A percentile compares a stretch with the other conserved stretches of the same genome.
phyloP scores from a whole-genome alignment of 2,888 invertebrate species.

The Eupithecia dodoneata region DNA sequence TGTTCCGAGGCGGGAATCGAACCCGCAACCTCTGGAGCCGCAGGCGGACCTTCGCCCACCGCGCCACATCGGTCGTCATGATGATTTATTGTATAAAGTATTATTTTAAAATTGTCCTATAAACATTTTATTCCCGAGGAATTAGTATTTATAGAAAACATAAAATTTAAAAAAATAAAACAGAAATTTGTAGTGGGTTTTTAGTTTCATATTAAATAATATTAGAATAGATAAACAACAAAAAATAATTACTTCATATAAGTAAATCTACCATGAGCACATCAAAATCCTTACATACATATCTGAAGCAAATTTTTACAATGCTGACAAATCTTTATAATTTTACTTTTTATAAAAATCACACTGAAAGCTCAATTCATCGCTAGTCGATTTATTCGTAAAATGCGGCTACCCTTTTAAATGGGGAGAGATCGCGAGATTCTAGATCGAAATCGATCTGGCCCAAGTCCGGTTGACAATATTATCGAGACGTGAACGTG shows the following conservation, averaged over 20 bases:
- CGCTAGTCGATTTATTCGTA: constrained; percentile 14
- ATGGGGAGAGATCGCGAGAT: not conserved
- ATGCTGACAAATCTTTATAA: constrained; percentile 14
- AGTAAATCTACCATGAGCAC: constrained; percentile 21
- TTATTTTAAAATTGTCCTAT: no score
- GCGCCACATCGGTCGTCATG: no score
- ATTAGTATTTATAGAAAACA: no score
- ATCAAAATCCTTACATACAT: constrained; percentile 16
- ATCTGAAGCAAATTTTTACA: constrained; percentile 25
- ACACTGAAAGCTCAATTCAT: constrained; percentile 29
- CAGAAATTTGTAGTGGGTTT: no score
- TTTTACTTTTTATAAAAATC: constrained; percentile 2
- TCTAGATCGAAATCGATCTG: not conserved
- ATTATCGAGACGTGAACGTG: not conserved
- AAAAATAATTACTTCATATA: not conserved
- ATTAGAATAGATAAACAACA: not conserved
- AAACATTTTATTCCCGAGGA: no score
- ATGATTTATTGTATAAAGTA: no score
- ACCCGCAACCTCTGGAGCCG: no score
- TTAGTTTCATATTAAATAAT: not conserved
- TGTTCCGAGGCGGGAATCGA: no score
- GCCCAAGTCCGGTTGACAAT: not conserved
- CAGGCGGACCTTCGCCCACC: no score
- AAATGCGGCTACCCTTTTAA: constrained; percentile 5
- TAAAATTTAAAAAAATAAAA: no score